Base-by-base conservation (phyloP, 2,113 vertebrate genomes). In the Actenoides lindsayi region DNA sequence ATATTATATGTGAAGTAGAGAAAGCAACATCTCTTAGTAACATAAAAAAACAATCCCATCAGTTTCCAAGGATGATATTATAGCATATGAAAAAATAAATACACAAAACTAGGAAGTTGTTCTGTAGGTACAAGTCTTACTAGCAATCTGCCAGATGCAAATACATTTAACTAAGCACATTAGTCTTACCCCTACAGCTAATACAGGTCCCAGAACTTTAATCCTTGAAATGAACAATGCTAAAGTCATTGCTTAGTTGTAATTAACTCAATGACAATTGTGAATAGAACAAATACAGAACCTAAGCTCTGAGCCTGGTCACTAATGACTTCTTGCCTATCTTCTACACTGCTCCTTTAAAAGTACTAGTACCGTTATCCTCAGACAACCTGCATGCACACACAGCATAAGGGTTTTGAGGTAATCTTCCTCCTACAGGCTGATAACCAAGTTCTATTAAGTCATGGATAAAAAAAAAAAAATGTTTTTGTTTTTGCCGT, bases 381-480 rank as follows among this genome's bases (percentile, higher is more conserved):
- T 46, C 11, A 30, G 15, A 31, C 56, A 83, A 54, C 13, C 16
- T 50, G 31, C 57, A 39, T 3, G 5, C 1, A 51, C 8, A 30
- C 5, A 7, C 1, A 60, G 3, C 2, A 2, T 5, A 14, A 42
- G 15, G 18, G 2, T 10, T 57, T 57, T 24, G 54, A 24, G 18
- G 14, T 8, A 35, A 18, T 11, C 30, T 57, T 78, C n/a, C 46
- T 84, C 6, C 56, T 24, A 44, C 5, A 59, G 37, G 37, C 16
- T 53, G 20, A 31, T 20, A 48, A 35, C 27, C 3, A 2, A 83
- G 6, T 10, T 2, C 9, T 33, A 11, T 23, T 35, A 39, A 51
- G 27, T 37, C 17, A 42, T 6, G 4, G 6, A 13, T 44, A 59
- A 6, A 39, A 5, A 77, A n/a, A n/a, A n/a, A n/a, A n/a, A n/a